Evolutionary conservation across 2,888 invertebrate species (phyloP).

Genomic region (Dascillus cervinus): DNA sequence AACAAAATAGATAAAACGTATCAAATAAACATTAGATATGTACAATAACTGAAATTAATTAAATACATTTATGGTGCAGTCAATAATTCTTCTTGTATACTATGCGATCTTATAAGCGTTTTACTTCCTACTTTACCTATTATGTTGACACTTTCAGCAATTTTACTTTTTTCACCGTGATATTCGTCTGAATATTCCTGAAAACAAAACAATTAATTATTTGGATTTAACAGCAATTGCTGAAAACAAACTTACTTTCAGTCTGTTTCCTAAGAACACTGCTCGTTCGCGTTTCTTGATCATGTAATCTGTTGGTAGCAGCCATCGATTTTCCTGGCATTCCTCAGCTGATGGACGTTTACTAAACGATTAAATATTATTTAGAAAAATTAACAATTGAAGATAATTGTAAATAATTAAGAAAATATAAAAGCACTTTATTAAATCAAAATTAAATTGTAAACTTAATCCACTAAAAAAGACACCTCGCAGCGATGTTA

Average conservation of each 20-base stretch:
- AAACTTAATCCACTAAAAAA: too few species aligned
- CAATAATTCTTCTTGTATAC: constrained; percentile 76
- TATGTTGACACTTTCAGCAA: constrained; percentile 53
- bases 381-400: not conserved
- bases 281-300: constrained; percentile 85
- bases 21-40: too few species aligned
- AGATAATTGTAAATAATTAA: too few species aligned
- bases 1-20: too few species aligned
- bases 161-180: constrained; percentile 59
- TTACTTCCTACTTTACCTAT: constrained; percentile 51
- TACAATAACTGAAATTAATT: too few species aligned
- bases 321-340: constrained; percentile 93
- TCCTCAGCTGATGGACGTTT: constrained; percentile 93
- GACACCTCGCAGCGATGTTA: too few species aligned
- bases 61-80: constrained; percentile 42
- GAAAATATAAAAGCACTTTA: too few species aligned
- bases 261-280: constrained; percentile 73
- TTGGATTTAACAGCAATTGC: constrained; percentile 1
- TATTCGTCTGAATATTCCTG: constrained; percentile 76
- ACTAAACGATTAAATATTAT: constrained; percentile 41
- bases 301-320: constrained; percentile 87
- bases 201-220: constrained; percentile 13
- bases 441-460: too few species aligned
- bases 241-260: constrained; percentile 53
- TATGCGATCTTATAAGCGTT: constrained; percentile 63